Evolutionary conservation across 2,797 vertebrate species (phyloP).

Genomic region (Eospalax fontanierii): DNA sequence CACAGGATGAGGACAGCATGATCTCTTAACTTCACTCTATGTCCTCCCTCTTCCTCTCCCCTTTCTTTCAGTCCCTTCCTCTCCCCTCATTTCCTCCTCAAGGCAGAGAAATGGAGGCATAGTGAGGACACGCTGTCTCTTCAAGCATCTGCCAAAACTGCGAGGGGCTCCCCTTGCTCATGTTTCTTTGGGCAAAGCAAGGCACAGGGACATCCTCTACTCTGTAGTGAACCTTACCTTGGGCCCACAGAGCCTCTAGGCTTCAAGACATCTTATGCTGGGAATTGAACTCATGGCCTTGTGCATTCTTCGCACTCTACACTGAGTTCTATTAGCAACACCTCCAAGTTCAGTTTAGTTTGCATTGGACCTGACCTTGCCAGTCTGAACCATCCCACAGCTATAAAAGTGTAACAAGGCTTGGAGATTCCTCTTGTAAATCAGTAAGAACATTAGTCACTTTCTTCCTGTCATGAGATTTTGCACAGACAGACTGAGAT

Average conservation of each 20-base stretch:
- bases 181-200: background rate
- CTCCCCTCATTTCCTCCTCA: background rate
- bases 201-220: background rate
- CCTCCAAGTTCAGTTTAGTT: background rate
- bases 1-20: too few relatives aligned
- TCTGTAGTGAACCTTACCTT: background rate
- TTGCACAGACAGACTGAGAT: background rate
- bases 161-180: background rate
- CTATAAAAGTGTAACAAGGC: accelerated
- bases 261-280: background rate
- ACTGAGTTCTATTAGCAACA: too few relatives aligned
- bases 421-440: background rate
- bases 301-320: too few relatives aligned
- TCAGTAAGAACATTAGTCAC: accelerated
- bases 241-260: accelerated
- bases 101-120: background rate
- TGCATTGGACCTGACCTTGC: background rate
- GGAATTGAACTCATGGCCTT: background rate
- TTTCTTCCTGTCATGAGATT: background rate
- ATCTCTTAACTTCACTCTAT: background rate
- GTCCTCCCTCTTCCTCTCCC: too few relatives aligned
- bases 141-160: background rate
- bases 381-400: background rate
- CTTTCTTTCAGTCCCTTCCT: too few relatives aligned
- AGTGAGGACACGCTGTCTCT: background rate